Percentiles rank a stretch among this genome's conserved stretches.
Conservation (phyloP, 2,888 invertebrate species). For the Drosophila paramelanica region DNA sequence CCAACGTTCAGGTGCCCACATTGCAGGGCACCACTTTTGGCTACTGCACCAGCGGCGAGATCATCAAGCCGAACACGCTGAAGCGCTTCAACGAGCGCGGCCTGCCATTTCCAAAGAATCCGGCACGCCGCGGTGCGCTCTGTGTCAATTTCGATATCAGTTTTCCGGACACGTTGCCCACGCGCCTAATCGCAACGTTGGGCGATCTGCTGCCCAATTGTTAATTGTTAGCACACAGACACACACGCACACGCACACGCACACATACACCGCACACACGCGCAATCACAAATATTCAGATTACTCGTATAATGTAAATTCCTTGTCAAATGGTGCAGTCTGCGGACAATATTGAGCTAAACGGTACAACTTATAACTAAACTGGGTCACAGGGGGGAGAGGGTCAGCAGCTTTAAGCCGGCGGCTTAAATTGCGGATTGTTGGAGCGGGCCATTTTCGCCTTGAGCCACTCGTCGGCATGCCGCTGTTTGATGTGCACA, state of each 20-base stretch:
- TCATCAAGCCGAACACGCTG: slow-evolving; percentile 94
- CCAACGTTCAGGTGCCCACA: slow-evolving; percentile 95
- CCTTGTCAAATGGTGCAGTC: slow-evolving; percentile 27
- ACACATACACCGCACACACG: no score
- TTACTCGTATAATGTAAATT: slow-evolving; percentile 32
- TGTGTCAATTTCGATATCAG: slow-evolving; percentile 97
- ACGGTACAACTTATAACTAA: neutral
- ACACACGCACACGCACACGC: neutral
- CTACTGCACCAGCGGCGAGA: slow-evolving; percentile 89
- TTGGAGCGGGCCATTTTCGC: slow-evolving; percentile 79
- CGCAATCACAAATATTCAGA: slow-evolving; percentile 1
- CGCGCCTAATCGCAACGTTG: slow-evolving; percentile 93
- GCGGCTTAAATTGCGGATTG: slow-evolving; percentile 65
- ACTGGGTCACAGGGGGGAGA: neutral
- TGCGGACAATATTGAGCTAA: slow-evolving; percentile 10
- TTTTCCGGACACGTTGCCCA: slow-evolving; percentile 93
- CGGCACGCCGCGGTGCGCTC: slow-evolving; percentile 94
- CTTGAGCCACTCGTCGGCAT: slow-evolving; percentile 79
- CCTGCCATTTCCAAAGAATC: slow-evolving; percentile 96
- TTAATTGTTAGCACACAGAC: neutral
- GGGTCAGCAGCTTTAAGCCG: slow-evolving; percentile 11
- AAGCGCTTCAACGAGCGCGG: slow-evolving; percentile 95
- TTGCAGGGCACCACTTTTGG: slow-evolving; percentile 92
- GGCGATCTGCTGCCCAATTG: slow-evolving; percentile 90
- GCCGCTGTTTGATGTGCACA: slow-evolving; percentile 81